Percentiles rank a stretch among this genome's conserved stretches.
These are phyloP conservation scores for Trachythela sp. DNA, from an alignment of 64 coral and sea anemone genomes.

Conservation along the genomic window DNA sequence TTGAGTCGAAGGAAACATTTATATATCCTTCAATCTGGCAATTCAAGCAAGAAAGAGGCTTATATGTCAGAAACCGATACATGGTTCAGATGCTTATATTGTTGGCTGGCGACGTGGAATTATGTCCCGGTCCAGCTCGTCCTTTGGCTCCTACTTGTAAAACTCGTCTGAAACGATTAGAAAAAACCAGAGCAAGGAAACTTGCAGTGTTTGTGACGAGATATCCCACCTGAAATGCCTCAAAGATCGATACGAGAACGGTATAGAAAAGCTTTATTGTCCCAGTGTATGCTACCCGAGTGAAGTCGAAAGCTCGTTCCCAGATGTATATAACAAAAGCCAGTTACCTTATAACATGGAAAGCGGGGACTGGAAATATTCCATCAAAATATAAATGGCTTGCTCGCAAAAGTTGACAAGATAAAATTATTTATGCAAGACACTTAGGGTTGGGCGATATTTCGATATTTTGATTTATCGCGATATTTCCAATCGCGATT, in stretches of 20 bases:
- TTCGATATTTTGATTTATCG: too few species aligned
- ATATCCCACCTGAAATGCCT: slow-evolving; percentile 19
- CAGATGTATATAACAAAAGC: neutral
- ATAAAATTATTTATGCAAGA: slow-evolving; percentile 26
- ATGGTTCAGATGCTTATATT: slow-evolving; percentile 14
- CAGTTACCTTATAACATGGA: neutral
- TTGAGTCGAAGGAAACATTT: neutral
- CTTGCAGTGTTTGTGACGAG: slow-evolving; percentile 1
- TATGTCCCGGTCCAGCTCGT: neutral
- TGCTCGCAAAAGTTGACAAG: slow-evolving; percentile 11
- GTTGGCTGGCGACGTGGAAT: slow-evolving; percentile 7
- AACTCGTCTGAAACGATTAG: slow-evolving; percentile 18
- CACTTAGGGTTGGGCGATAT: too few species aligned
- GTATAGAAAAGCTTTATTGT: slow-evolving; percentile 6
- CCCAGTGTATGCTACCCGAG: neutral
- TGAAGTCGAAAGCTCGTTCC: neutral
- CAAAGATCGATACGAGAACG: neutral
- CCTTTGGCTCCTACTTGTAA: slow-evolving; percentile 1
- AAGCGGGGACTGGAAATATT: neutral
- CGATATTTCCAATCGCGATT: too few species aligned
- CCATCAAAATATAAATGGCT: slow-evolving; percentile 10
- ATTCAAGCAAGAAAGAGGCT: slow-evolving; percentile 26
- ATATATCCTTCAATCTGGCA: slow-evolving; percentile 7
- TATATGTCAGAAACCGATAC: slow-evolving; percentile 19
- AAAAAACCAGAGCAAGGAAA: slow-evolving; percentile 22